Percentiles rank a stretch among this genome's conserved stretches.
phyloP scores from a whole-genome alignment of 1,140 invertebrate species.

The Antheraea pernyi region DNA sequence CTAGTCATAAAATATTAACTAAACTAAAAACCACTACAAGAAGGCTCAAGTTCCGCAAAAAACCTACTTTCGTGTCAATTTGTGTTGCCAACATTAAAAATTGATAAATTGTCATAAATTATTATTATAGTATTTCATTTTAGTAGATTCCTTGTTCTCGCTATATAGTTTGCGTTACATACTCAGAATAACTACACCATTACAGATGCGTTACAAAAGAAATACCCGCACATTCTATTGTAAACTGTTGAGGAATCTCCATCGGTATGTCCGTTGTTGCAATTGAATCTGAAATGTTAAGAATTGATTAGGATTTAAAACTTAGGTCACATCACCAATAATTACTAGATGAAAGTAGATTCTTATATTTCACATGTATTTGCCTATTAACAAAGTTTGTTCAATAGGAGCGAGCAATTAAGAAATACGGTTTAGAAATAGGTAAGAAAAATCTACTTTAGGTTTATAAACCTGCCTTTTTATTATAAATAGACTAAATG shows the following conservation, averaged over 20 bases:
- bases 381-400: no score
- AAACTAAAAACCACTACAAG: no score
- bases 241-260: constrained; percentile 11
- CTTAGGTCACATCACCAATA: no score
- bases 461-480: no score
- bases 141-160: background rate
- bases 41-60: no score
- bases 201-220: constrained; percentile 30
- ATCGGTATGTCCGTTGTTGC: constrained; percentile 16
- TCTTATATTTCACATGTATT: no score
- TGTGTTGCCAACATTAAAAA: background rate
- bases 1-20: no score
- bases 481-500: no score
- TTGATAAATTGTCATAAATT: background rate
- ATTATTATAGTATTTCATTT: background rate
- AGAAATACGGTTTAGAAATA: no score
- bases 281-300: constrained; percentile 52
- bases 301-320: background rate
- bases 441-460: no score
- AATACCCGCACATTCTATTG: constrained; percentile 10
- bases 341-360: no score
- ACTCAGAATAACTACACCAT: constrained; percentile 4
- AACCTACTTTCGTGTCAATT: background rate
- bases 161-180: background rate
- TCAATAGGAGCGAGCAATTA: no score